phyloP scores from a whole-genome alignment of 1,140 invertebrate species.

The Calliopsis andreniformis region DNA sequence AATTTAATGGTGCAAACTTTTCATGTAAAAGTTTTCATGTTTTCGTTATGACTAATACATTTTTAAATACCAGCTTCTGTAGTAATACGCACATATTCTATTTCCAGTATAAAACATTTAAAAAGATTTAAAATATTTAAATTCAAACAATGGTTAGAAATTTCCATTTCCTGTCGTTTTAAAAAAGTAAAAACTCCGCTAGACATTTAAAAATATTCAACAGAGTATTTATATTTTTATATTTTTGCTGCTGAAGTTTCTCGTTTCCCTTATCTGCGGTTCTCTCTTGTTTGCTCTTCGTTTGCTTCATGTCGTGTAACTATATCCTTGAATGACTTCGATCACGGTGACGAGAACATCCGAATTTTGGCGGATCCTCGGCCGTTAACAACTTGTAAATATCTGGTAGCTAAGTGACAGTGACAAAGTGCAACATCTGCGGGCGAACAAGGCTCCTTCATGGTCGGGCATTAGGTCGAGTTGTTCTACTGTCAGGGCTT shows the following conservation, averaged over 20 bases:
- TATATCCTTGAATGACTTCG: neutral
- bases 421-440: slow-evolving; percentile 46
- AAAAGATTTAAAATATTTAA: too few species aligned
- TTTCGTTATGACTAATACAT: too few species aligned
- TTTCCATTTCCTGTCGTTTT: too few species aligned
- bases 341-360: neutral
- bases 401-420: slow-evolving; percentile 36
- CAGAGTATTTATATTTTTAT: neutral
- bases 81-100: too few species aligned
- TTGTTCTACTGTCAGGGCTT: slow-evolving; percentile 36
- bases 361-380: slow-evolving; percentile 14
- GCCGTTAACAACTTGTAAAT: slow-evolving; percentile 56
- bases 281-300: neutral
- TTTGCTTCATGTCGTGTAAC: neutral
- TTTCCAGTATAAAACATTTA: too few species aligned
- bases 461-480: slow-evolving; percentile 35
- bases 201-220: neutral
- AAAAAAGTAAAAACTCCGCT: too few species aligned
- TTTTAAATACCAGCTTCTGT: too few species aligned
- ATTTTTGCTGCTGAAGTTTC: too few species aligned
- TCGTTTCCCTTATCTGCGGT: too few species aligned
- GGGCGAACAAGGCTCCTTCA: slow-evolving; percentile 7
- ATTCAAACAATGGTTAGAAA: too few species aligned
- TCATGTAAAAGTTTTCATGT: too few species aligned
- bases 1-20: too few species aligned